phyloP scores from a whole-genome alignment of 2,113 vertebrate genomes.

The Pollimyrus isidori region DNA sequence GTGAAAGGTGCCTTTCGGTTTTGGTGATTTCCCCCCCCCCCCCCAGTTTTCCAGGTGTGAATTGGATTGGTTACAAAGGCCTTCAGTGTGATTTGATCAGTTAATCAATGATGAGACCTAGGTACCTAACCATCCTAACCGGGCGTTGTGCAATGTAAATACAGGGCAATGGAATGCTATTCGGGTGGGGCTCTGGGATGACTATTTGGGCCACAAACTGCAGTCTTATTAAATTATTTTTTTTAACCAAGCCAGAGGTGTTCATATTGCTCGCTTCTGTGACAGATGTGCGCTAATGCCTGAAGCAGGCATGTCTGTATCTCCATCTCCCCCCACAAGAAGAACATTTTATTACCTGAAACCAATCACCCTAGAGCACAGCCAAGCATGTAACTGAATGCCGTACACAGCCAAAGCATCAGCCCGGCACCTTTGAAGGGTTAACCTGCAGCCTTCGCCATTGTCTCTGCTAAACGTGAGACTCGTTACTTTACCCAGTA shows the following conservation, averaged over 20 bases:
- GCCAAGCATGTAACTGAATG: background rate
- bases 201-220: background rate
- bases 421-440: background rate
- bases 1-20: background rate
- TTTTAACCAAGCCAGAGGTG: background rate
- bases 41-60: background rate
- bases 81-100: background rate
- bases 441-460: background rate
- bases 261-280: background rate
- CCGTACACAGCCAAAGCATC: background rate
- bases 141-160: constrained; percentile 49
- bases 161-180: background rate
- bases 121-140: constrained; percentile 8
- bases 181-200: background rate
- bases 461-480: background rate
- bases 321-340: background rate
- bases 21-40: background rate
- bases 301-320: background rate
- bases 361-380: background rate
- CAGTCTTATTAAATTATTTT: background rate
- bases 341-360: background rate
- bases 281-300: background rate
- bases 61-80: background rate
- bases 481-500: background rate
- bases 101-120: background rate